A percentile compares a stretch with the other conserved stretches of the same genome.
These are phyloP conservation scores for Phocoena sinus DNA, from an alignment of 2,113 vertebrate species.

Conservation along the genomic window DNA sequence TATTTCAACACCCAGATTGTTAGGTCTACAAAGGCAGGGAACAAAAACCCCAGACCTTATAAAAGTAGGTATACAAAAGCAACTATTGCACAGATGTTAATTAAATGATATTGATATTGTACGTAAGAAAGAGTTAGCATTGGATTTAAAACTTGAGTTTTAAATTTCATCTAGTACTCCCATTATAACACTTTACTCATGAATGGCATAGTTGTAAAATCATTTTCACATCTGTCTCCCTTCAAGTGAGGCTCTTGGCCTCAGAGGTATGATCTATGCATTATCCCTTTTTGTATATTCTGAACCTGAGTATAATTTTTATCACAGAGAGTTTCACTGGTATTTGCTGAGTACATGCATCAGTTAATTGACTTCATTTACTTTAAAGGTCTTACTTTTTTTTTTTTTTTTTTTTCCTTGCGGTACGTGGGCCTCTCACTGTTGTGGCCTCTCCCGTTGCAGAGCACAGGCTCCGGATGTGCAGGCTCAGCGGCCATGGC, in stretches of 20 bases:
- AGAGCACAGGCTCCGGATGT: too few relatives aligned
- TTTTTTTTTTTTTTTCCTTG: too few relatives aligned
- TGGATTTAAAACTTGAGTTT: neutral
- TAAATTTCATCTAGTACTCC: neutral
- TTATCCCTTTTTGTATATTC: neutral
- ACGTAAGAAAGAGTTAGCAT: neutral
- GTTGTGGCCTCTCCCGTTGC: too few relatives aligned
- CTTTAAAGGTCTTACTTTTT: neutral
- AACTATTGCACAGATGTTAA: neutral
- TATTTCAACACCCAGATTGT: neutral
- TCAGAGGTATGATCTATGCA: too few relatives aligned
- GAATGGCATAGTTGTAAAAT: neutral
- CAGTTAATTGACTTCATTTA: neutral
- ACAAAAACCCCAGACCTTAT: neutral
- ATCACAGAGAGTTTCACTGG: neutral
- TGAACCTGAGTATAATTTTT: neutral
- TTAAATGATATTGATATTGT: neutral
- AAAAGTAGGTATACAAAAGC: neutral
- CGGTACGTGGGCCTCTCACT: too few relatives aligned
- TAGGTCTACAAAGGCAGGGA: neutral
- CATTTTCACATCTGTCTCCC: neutral
- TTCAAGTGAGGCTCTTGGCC: neutral
- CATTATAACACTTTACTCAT: neutral
- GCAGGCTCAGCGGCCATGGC: too few relatives aligned
- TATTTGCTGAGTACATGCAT: neutral